Base-by-base conservation (phyloP, 35 echinoderm and acorn worm genomes). In the Ptychodera flava region DNA sequence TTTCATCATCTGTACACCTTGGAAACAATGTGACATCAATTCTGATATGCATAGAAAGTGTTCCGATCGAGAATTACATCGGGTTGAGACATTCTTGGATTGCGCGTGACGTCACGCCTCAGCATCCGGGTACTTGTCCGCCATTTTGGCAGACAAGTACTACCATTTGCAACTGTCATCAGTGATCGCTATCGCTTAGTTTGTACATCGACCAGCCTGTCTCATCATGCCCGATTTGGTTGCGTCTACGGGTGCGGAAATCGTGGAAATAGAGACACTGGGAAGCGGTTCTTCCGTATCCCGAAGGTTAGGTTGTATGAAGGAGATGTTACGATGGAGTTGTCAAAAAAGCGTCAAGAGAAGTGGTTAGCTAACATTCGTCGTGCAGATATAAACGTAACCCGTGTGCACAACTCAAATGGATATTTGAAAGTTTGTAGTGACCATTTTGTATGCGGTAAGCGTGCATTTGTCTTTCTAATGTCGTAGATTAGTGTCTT, bases 371-470 rank as follows among this genome's bases (percentile, higher is more conserved):
- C 81, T 28, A 12, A 35, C 28, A 82, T 82, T 0, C 31, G 31
- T 34, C 33, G 0, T 0, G 81, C 33, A 15, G 32, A 82, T 82
- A 31, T 82, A 16, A 82, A 82, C 1, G 22, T 34, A 27, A 1
- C 81, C 36, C 36, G 6, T 82, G 31, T 82, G 0, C 28, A 31
- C n/a, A n/a, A n/a, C n/a, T n/a, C n/a, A n/a, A n/a, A n/a, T n/a
- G n/a, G n/a, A 35, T 82, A 12, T 78, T 1, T 82, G 0, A 82
- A 35, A 16, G 81, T 82, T 15, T 82, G 81, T 33, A 34, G 31
- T 82, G 81, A 82, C 27, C 29, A 82, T 27, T 82, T 82, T 0
- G 36, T 82, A 34, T 82, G 31, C 36, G 81, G 81, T 82, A 32
- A 82, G 81, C 16, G 0, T 81, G 80, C 80, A 81, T 81, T 81